phyloP scores from a whole-genome alignment of 2,113 vertebrate genomes.

The Ictidomys tridecemlineatus region DNA sequence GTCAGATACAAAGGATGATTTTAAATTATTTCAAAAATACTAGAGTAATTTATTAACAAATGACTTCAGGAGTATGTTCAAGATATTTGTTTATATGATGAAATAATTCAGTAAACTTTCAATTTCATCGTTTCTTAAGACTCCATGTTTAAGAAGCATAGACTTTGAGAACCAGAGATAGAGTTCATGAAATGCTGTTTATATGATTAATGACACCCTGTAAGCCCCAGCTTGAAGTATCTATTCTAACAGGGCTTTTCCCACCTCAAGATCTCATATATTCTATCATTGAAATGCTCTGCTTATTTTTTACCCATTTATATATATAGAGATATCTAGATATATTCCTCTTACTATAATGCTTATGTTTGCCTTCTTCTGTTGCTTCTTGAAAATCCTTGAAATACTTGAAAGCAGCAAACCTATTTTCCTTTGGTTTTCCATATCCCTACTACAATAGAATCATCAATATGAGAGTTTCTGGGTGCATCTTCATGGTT shows the following conservation, averaged over 20 bases:
- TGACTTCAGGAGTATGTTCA: not conserved
- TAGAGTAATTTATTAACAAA: not conserved
- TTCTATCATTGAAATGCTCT: not conserved
- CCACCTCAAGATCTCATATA: not conserved
- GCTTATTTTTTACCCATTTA: not conserved
- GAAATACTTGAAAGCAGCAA: not conserved
- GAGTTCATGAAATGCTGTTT: not conserved
- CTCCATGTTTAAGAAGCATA: not conserved
- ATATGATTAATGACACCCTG: not conserved
- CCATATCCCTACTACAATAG: not conserved
- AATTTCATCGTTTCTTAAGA: not conserved
- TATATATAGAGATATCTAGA: not conserved
- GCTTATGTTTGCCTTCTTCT: not conserved
- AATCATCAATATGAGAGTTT: not conserved
- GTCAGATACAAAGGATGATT: not conserved
- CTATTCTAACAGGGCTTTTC: not conserved
- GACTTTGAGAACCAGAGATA: not conserved
- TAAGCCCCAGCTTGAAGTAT: not conserved
- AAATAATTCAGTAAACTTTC: constrained; percentile 19
- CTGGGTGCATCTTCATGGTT: not conserved
- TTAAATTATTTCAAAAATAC: not conserved
- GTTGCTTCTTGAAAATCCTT: not conserved
- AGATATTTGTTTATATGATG: not conserved
- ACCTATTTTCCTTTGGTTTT: not conserved
- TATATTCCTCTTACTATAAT: not conserved